These are phyloP conservation scores for Sepioteuthis lessoniana DNA, from an alignment of 2,888 invertebrate genomes.

Conservation along the genomic window DNA sequence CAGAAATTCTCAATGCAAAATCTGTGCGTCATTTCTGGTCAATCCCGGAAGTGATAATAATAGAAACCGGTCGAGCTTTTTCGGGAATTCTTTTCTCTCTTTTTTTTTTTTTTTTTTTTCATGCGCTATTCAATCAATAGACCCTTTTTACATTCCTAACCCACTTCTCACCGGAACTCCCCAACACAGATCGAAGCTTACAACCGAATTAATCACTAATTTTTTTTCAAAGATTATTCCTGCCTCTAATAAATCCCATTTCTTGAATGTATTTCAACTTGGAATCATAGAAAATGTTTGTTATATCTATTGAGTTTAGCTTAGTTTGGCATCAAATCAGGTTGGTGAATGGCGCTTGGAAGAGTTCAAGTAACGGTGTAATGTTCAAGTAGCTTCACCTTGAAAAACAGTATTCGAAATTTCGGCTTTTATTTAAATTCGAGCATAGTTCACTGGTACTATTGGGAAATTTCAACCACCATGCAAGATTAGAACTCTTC, in stretches of 20 bases:
- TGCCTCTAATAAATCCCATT: neutral
- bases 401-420: too few species aligned
- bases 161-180: neutral
- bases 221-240: neutral
- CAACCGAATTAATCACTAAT: neutral
- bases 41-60: neutral
- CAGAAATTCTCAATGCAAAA: neutral
- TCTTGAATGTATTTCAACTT: neutral
- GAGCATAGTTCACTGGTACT: too few species aligned
- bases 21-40: neutral
- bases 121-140: neutral
- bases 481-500: too few species aligned
- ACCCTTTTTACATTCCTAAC: neutral
- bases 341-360: too few species aligned
- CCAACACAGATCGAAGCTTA: neutral
- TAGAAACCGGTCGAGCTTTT: neutral
- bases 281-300: neutral
- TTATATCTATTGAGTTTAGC: neutral
- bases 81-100: neutral
- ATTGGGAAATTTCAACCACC: too few species aligned
- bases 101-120: too few species aligned
- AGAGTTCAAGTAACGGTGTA: too few species aligned
- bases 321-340: too few species aligned
- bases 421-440: too few species aligned
- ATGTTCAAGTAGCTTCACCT: too few species aligned